Evolutionary conservation across 2,888 invertebrate species (phyloP).

Genomic region (Agrochola lychnidis): DNA sequence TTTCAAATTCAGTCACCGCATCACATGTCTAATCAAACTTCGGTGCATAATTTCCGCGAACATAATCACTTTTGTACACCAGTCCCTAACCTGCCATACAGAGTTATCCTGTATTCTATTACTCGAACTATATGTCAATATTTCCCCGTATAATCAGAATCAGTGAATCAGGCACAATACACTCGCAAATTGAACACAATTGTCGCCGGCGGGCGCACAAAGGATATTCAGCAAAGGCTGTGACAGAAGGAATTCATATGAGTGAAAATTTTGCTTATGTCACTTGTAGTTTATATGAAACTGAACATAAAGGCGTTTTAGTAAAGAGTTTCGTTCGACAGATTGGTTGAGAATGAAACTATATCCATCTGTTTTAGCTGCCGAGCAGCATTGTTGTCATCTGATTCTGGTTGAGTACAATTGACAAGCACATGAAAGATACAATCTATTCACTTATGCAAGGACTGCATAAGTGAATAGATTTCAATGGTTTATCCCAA

Average conservation of each 20-base stretch:
- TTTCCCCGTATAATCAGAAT: constrained; percentile 26
- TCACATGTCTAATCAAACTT: constrained; percentile 7
- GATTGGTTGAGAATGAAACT: not conserved
- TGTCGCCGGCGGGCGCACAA: constrained; percentile 41
- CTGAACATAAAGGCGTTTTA: not conserved
- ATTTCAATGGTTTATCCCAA: no score
- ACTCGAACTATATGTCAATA: constrained; percentile 20
- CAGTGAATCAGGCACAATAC: constrained; percentile 56
- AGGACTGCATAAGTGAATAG: no score
- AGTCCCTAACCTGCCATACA: not conserved
- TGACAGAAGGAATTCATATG: constrained; percentile 38
- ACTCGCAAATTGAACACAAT: constrained; percentile 57
- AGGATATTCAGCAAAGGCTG: constrained; percentile 4
- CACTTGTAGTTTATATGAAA: constrained; percentile 25
- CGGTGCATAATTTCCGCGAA: not conserved
- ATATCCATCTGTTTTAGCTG: no score
- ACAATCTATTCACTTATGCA: no score
- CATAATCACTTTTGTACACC: not conserved
- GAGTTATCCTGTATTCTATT: not conserved
- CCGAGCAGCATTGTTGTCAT: no score
- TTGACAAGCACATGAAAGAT: no score
- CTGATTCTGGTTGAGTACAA: no score
- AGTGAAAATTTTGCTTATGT: constrained; percentile 32
- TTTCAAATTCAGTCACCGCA: not conserved
- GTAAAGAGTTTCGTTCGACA: not conserved